Evolutionary conservation across 2,797 vertebrate genomes (phyloP), one percentile per base, ranked within the genome.

Genomic region (Adelosebastes latens): DNA sequence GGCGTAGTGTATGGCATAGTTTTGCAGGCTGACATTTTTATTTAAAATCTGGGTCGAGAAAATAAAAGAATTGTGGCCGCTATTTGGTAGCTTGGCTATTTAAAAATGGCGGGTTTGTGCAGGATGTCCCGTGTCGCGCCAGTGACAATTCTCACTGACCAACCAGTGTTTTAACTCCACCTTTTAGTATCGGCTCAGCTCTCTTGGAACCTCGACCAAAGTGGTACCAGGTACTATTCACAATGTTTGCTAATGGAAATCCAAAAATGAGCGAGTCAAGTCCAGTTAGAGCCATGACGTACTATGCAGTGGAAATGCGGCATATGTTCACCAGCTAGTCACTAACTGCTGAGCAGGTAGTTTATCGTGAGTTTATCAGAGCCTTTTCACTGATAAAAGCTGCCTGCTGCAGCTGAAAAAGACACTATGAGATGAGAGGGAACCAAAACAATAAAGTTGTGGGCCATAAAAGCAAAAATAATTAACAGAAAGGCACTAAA

Each of bases 371-470:
- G 25, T 68, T 60, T 55, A 29, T 65, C 39, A 18, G 6, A 16
- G 14, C 0, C 7, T 16, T 46, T 46, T 46, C 42, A 0, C 0
- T 46, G 14, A 46, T 46, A 42, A 52, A 25, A 31, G 22, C 7
- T 71, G 25, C 46, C 25, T 2, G 4, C 18, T 12, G 6, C 10
- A 29, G 22, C 55, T 68, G 22, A 22, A 80, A 31, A 72, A 56
- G 8, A 4, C 18, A 16, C 42, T 16, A 8, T 42, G 9, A 60
- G 42, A 18, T 52, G 7, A 59, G 7, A 24, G 1, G 6, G 58
- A 68, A 56, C 14, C 31, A 42, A 56, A 46, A 46, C 42, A 46
- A 13, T 34, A 1, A 68, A 42, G 52, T 7, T 36, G n/a, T 49
- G 36, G 6, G 12, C 34, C 20, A 31, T 18, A 32, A 65, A 46